Conservation (phyloP, 2,888 invertebrate species). For the Adelognathus sp. region DNA sequence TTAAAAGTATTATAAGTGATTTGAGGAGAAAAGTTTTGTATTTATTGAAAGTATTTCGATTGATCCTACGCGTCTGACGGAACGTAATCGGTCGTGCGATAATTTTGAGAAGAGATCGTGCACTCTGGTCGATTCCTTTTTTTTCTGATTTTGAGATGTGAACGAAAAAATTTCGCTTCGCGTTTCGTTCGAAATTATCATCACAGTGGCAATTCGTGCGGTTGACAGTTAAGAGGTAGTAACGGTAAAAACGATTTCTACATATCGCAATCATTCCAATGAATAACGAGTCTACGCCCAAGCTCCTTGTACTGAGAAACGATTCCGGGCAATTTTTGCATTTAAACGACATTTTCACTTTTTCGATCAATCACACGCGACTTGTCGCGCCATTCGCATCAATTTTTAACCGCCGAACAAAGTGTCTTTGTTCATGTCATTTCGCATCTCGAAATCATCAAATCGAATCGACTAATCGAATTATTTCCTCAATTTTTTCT, state of each 20-base stretch:
- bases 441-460: neutral
- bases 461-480: conserved; percentile 31
- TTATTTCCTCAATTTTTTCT: neutral
- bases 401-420: conserved; percentile 17
- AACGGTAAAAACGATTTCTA: conserved; percentile 54
- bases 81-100: conserved; percentile 1
- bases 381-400: neutral
- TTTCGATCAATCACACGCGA: conserved; percentile 11
- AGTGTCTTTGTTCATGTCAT: neutral
- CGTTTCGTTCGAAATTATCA: neutral
- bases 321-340: conserved; percentile 43
- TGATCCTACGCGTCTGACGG: conserved; percentile 17
- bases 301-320: conserved; percentile 12
- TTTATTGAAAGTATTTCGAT: conserved; percentile 39
- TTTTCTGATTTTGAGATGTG: neutral
- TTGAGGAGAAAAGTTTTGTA: neutral
- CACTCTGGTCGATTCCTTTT: neutral
- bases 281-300: conserved; percentile 21
- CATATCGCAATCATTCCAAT: conserved; percentile 58
- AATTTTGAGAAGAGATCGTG: conserved; percentile 12
- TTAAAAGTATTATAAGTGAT: neutral
- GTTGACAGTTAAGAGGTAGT: conserved; percentile 24
- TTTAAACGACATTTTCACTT: conserved; percentile 30
- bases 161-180: neutral
- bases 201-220: conserved; percentile 36